Evolutionary conservation across 2,888 invertebrate species (phyloP).

Genomic region (Nomada ferruginata): DNA sequence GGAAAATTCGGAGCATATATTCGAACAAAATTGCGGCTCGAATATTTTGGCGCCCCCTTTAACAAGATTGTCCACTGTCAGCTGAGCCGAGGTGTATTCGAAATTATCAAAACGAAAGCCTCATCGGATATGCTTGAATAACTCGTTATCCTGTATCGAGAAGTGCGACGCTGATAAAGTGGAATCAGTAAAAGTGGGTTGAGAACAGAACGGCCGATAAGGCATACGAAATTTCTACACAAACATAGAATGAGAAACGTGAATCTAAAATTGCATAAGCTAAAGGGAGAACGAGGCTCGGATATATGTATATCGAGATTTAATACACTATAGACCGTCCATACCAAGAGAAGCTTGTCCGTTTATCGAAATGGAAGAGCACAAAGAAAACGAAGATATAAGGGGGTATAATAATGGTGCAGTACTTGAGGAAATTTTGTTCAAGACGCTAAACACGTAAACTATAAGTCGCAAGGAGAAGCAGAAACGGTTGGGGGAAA

Average conservation of each 20-base stretch:
- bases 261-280: not conserved
- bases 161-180: conserved; percentile 5
- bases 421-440: conserved; percentile 46
- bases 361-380: conserved; percentile 42
- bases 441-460: conserved; percentile 30
- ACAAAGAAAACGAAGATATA: conserved; percentile 2
- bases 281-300: conserved; percentile 8
- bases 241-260: not conserved
- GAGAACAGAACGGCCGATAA: not conserved
- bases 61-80: conserved; percentile 53
- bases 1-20: conserved; percentile 24
- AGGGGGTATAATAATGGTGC: not conserved
- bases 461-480: conserved; percentile 10
- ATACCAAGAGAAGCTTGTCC: conserved; percentile 73
- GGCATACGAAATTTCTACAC: not conserved
- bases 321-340: conserved; percentile 75
- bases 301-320: conserved; percentile 55
- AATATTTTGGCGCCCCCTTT: conserved; percentile 45
- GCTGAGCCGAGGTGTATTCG: conserved; percentile 32
- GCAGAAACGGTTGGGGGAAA: not conserved
- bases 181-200: not conserved
- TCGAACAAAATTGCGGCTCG: conserved; percentile 20
- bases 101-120: conserved; percentile 43
- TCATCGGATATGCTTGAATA: conserved; percentile 49
- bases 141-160: conserved; percentile 26